A percentile compares a stretch with the other conserved stretches of the same genome.
Conservation (phyloP, 2,797 vertebrate species). For the Pipistrellus pygmaeus region DNA sequence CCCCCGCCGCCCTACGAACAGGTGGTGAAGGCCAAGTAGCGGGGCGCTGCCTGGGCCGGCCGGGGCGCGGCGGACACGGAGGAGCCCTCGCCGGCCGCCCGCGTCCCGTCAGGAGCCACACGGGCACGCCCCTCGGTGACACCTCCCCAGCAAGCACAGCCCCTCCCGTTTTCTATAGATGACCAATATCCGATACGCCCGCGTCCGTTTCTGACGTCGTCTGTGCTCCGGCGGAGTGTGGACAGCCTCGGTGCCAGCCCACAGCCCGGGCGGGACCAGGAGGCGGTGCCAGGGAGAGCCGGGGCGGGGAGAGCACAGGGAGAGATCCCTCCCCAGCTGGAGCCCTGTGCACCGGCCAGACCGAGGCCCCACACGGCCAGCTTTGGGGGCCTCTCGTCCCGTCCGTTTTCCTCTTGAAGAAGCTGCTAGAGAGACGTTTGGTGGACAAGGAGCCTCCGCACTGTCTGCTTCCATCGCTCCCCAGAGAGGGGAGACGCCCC, state of each 20-base stretch:
- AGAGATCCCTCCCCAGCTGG: too few relatives aligned
- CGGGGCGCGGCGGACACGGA: conserved; percentile 41
- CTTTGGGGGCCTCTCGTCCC: not conserved
- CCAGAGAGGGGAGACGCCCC: not conserved
- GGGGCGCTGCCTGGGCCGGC: conserved; percentile 79
- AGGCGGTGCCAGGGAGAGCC: not conserved
- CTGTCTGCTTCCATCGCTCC: not conserved
- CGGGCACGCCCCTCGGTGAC: conserved; percentile 76
- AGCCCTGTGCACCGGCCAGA: too few relatives aligned
- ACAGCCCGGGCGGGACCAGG: not conserved
- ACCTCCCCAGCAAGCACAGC: conserved; percentile 80
- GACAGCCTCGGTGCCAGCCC: not conserved
- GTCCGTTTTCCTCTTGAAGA: not conserved
- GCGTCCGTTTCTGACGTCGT: conserved; percentile 67
- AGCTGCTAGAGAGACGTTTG: not conserved
- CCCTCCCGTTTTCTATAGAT: conserved; percentile 82
- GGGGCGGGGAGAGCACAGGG: not conserved
- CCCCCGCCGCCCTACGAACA: conserved; percentile 97
- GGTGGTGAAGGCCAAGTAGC: conserved; percentile 93
- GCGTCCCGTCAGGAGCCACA: conserved; percentile 42
- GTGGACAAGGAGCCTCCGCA: not conserved
- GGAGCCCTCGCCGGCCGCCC: conserved; percentile 59
- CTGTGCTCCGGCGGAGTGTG: not conserved
- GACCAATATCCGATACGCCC: conserved; percentile 79
- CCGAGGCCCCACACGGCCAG: not conserved